Percentiles rank a stretch among this genome's conserved stretches.
These are phyloP conservation scores for Cepphus grylle DNA, from an alignment of 2,113 vertebrate genomes.

Conservation along the genomic window DNA sequence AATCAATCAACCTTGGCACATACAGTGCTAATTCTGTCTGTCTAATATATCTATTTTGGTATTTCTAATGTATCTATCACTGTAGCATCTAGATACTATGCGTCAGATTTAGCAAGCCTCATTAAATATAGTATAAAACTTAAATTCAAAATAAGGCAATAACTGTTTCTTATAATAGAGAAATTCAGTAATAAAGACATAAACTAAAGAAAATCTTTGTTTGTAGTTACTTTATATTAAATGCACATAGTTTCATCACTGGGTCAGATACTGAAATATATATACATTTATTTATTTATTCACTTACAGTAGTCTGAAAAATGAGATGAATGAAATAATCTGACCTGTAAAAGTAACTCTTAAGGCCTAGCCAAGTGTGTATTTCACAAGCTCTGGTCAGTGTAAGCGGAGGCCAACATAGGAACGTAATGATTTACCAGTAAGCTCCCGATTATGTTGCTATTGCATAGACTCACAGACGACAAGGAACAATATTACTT, in stretches of 20 bases:
- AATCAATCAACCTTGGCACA: constrained; percentile 51
- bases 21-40: constrained; percentile 34
- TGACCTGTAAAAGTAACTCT: neutral
- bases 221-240: neutral
- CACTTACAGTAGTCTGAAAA: neutral
- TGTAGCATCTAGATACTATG: neutral
- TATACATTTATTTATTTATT: neutral
- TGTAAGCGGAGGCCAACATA: neutral
- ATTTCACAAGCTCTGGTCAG: neutral
- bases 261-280: neutral
- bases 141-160: neutral
- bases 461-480: neutral
- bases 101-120: neutral
- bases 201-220: neutral
- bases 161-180: neutral
- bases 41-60: constrained; percentile 50
- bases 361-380: neutral
- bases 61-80: constrained; percentile 36
- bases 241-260: neutral
- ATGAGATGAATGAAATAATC: neutral
- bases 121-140: neutral
- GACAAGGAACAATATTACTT: neutral
- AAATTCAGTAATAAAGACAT: neutral
- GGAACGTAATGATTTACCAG: neutral
- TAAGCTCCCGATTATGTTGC: neutral